A percentile compares a stretch with the other conserved stretches of the same genome.
Conservation (phyloP, 2,888 invertebrate genomes). For the Uropetala carovei region DNA sequence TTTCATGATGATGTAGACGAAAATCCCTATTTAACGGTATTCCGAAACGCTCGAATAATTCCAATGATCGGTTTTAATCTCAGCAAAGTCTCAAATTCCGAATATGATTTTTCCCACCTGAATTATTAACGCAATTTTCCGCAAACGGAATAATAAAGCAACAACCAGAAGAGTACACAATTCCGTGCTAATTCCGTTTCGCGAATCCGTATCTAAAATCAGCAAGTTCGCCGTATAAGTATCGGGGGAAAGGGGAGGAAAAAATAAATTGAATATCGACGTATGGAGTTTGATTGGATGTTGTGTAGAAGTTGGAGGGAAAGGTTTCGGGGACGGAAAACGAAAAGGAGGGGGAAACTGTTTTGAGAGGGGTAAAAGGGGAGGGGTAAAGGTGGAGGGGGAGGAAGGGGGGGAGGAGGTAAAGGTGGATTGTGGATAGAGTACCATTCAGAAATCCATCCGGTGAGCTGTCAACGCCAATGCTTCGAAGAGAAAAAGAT, state of each 20-base stretch:
- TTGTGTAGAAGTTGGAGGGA: not conserved
- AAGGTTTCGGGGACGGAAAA: not conserved
- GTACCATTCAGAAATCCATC: conserved; percentile 43
- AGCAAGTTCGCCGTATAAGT: not conserved
- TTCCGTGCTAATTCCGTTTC: not conserved
- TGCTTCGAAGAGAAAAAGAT: conserved; percentile 15
- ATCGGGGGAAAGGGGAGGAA: not conserved
- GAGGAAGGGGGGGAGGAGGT: not conserved
- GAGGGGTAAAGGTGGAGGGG: not conserved
- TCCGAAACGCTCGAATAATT: no score
- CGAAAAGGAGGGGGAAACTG: not conserved
- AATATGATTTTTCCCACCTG: no score
- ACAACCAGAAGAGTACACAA: no score
- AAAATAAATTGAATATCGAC: not conserved
- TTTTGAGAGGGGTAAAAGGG: not conserved
- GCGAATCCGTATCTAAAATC: not conserved
- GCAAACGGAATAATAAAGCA: no score
- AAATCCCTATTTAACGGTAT: no score
- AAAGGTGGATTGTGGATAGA: not conserved
- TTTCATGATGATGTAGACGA: no score
- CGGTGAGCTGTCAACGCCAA: conserved; percentile 50
- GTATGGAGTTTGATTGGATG: not conserved
- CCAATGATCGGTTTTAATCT: no score
- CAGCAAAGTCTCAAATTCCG: no score
- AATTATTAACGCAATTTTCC: no score